These are phyloP conservation scores for Poecilus cupreus DNA, from an alignment of 2,888 invertebrate genomes.

Conservation along the genomic window DNA sequence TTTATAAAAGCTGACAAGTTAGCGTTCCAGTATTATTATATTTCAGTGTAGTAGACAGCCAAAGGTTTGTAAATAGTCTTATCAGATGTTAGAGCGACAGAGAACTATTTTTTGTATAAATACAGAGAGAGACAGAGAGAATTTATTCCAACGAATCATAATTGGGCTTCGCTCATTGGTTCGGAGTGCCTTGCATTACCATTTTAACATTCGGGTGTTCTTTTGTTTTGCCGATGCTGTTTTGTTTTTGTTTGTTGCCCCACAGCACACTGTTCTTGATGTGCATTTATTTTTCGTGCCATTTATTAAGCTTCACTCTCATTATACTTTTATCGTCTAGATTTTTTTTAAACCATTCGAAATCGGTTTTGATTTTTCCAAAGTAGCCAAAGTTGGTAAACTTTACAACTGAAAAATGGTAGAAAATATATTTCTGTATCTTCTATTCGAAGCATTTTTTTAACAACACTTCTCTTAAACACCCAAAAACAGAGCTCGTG, in stretches of 20 bases:
- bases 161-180: not conserved
- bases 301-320: no score
- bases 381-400: no score
- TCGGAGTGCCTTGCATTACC: constrained; percentile 60
- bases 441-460: no score
- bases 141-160: constrained; percentile 37
- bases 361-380: no score
- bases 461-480: no score
- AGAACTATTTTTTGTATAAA: constrained; percentile 65
- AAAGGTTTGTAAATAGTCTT: constrained; percentile 66
- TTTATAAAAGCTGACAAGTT: no score
- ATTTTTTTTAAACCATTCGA: no score
- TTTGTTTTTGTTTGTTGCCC: not conserved
- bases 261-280: not conserved
- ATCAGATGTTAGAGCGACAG: not conserved
- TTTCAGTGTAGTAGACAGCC: constrained; percentile 64
- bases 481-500: no score
- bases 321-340: no score
- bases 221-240: not conserved
- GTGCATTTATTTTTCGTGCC: not conserved
- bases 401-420: no score
- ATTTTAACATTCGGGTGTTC: not conserved
- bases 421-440: no score
- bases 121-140: constrained; percentile 27
- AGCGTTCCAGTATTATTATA: no score